Percentiles rank a stretch among this genome's conserved stretches.
phyloP scores from a whole-genome alignment of 1,140 invertebrate species.

The Tribolium madens region DNA sequence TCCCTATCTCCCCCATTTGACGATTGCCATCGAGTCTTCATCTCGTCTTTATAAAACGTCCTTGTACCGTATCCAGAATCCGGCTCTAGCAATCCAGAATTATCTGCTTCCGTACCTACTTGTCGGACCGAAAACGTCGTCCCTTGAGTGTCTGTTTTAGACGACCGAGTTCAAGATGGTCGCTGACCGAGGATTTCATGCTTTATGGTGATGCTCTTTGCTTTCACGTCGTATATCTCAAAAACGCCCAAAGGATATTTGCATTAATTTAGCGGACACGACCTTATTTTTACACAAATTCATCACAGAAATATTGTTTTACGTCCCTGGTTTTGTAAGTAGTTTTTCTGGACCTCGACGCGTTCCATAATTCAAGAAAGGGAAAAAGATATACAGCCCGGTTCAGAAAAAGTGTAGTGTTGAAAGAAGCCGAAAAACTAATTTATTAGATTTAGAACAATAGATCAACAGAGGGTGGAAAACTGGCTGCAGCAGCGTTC shows the following conservation, averaged over 20 bases:
- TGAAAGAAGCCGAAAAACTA: no score
- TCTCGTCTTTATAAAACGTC: conserved; percentile 16
- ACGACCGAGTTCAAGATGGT: conserved; percentile 34
- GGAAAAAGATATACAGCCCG: no score
- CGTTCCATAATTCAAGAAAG: no score
- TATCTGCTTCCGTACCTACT: conserved; percentile 33
- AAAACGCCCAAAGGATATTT: conserved; percentile 10
- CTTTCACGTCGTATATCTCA: conserved; percentile 29
- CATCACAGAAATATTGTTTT: no score
- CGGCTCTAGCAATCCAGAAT: conserved; percentile 6
- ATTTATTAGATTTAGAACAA: no score
- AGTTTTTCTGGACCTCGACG: no score
- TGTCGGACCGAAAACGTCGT: conserved; percentile 35
- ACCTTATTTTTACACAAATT: no score
- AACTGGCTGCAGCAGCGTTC: background rate
- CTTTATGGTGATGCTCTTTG: conserved; percentile 32
- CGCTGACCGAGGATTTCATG: conserved; percentile 40
- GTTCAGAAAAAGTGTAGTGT: no score
- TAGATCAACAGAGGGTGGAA: background rate
- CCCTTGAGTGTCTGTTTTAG: conserved; percentile 40
- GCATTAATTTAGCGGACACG: conserved; percentile 19
- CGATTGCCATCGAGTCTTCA: conserved; percentile 1
- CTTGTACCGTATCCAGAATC: conserved; percentile 5
- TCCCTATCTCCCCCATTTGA: background rate
- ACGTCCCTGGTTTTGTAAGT: no score